Conservation (phyloP, 2,113 vertebrate genomes). For the Cheirogaleus medius region DNA sequence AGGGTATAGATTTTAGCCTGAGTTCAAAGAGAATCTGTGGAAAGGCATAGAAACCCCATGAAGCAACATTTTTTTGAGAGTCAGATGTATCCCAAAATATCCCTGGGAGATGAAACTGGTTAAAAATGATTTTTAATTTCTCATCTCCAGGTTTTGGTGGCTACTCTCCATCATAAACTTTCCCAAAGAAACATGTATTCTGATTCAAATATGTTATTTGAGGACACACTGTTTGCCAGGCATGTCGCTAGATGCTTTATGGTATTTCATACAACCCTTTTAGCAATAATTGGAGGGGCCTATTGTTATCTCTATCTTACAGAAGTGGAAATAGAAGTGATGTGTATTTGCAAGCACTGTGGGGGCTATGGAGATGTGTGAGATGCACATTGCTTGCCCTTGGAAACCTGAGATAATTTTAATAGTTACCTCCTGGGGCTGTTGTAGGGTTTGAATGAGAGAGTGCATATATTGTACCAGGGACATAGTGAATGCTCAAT, state of each 20-base stretch:
- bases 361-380: background rate
- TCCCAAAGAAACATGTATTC: background rate
- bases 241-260: background rate
- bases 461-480: background rate
- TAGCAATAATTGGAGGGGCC: background rate
- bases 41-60: background rate
- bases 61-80: background rate
- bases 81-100: background rate
- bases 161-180: background rate
- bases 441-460: background rate
- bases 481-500: background rate
- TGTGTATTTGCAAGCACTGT: conserved; percentile 12
- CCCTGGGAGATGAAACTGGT: background rate
- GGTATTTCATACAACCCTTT: background rate
- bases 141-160: background rate
- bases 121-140: background rate
- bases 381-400: background rate
- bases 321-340: background rate
- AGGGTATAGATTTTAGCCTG: background rate
- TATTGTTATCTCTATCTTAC: conserved; percentile 16
- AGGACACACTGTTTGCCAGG: background rate
- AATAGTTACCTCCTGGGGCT: background rate
- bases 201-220: background rate
- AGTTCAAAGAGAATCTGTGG: conserved; percentile 5
- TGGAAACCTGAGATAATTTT: background rate